Evolutionary conservation across 64 coral and sea anemone genomes (phyloP), one percentile per base, ranked within the genome.

Genomic region (Hydrozoanthus tunicans): DNA sequence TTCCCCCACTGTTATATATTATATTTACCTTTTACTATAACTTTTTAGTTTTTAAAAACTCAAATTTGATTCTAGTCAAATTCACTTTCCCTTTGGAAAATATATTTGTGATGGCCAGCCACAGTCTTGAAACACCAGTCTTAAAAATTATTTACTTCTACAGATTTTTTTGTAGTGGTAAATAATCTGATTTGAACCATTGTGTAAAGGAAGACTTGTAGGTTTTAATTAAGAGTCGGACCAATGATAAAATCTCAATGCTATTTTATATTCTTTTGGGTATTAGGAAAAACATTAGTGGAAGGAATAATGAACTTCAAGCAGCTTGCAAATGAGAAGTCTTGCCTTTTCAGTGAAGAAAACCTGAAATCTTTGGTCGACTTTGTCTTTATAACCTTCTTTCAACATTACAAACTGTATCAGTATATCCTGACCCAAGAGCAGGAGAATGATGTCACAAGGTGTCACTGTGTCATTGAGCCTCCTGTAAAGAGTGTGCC

Each of bases 341-440:
- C 70, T 8, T 32, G 66, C 12, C 77, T 79, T 14, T 89, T 73
- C 78, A 53, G 53, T 43, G 92, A 91, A 15, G 79, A 78, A 80
- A 91, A 74, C 20, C 82, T 96, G 1, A 96, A 96, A 85, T 94
- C 92, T 52, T 54, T 89, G 12, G 70, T 94, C 63, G 95, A 96
- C 60, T 94, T 83, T 71, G 78, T 94, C 32, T 96, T 92, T 60
- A 63, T 67, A 79, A 96, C 90, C 5, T 79, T 94, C 61, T 94
- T 96, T 84, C 95, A 96, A 89, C 95, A 96, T 43, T 96, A 84
- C 83, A 96, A 94, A 70, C 65, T 96, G 56, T 94, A 96, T 71
- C 92, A 93, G 62, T 96, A 91, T 89, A 79, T 96, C 9, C 66
- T 96, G 78, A 94, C 90, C 15, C 67, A 92, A 55, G 95, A 96